phyloP scores from a whole-genome alignment of 1,140 invertebrate species.

The Leptinotarsa undecemlineata region DNA sequence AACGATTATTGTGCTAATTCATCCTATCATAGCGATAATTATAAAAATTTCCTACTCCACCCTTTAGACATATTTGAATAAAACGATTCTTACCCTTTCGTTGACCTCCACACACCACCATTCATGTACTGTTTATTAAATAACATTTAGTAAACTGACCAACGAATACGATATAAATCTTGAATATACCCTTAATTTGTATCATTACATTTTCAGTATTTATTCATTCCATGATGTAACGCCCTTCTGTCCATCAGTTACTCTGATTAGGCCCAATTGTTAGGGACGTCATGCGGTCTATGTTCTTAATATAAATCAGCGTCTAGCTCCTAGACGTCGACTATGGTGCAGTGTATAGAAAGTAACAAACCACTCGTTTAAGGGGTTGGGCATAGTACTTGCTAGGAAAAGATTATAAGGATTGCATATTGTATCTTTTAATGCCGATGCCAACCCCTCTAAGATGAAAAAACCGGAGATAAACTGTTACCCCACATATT shows the following conservation, averaged over 20 bases:
- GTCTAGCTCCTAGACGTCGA: conserved; percentile 22
- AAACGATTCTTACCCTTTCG: not conserved
- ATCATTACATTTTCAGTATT: not conserved
- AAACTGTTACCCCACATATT: conserved; percentile 22
- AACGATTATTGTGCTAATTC: too few species aligned
- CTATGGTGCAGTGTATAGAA: conserved; percentile 30
- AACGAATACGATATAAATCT: conserved; percentile 9
- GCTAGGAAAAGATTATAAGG: conserved; percentile 24
- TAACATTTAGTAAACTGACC: conserved; percentile 2
- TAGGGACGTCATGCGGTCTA: conserved; percentile 35
- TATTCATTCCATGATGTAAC: conserved; percentile 14
- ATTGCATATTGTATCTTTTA: conserved; percentile 18
- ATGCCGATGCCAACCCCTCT: conserved; percentile 26
- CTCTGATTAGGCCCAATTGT: conserved; percentile 41
- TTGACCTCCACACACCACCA: not conserved
- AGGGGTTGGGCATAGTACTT: conserved; percentile 31
- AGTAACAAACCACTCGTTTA: conserved; percentile 32
- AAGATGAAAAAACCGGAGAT: conserved; percentile 28
- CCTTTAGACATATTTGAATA: not conserved
- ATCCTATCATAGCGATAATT: too few species aligned
- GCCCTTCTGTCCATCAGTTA: conserved; percentile 37
- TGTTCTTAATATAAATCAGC: conserved; percentile 19
- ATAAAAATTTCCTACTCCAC: not conserved
- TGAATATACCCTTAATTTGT: conserved; percentile 26
- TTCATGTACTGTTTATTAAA: not conserved